Evolutionary conservation across 2,113 vertebrate species (phyloP).

Genomic region (Rissa tridactyla): DNA sequence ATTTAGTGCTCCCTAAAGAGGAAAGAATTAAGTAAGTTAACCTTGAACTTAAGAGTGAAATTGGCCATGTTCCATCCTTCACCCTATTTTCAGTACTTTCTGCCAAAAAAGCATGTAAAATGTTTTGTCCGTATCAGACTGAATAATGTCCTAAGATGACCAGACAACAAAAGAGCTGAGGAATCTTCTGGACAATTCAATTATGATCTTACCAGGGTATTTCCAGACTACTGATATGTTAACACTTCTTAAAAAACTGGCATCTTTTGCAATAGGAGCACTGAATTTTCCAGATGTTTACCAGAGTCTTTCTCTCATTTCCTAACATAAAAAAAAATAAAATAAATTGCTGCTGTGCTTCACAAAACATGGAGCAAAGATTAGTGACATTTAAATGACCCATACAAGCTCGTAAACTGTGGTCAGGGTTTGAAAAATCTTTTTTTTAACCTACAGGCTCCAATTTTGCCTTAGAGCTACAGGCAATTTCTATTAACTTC

Average conservation of each 20-base stretch:
- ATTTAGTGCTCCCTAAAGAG: neutral
- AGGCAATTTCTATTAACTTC: neutral
- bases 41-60: neutral
- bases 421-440: neutral
- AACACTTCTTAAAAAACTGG: neutral
- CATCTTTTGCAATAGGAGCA: neutral
- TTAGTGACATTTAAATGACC: neutral
- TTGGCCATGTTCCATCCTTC: neutral
- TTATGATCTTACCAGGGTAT: neutral
- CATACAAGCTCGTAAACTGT: neutral
- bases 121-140: neutral
- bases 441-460: neutral
- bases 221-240: neutral
- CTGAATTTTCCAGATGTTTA: neutral
- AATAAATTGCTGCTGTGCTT: neutral
- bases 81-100: neutral
- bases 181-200: neutral
- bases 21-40: neutral
- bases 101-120: neutral
- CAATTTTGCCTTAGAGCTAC: neutral
- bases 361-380: neutral
- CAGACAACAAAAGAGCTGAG: neutral
- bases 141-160: neutral
- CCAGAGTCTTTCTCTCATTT: neutral
- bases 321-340: neutral